Conservation (phyloP, 2,888 invertebrate species). For the Lasius fuliginosus region DNA sequence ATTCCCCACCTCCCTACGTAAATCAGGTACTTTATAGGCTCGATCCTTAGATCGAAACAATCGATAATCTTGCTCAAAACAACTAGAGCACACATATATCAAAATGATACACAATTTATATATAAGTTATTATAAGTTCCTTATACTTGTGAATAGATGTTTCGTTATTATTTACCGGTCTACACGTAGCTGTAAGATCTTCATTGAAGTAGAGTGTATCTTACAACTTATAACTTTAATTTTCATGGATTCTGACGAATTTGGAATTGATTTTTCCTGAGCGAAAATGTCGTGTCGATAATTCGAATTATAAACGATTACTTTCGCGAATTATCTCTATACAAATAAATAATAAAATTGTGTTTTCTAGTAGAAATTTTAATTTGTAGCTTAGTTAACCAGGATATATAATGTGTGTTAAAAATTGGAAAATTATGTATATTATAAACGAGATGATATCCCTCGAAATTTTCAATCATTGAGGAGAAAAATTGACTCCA, state of each 20-base stretch:
- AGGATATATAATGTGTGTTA: not conserved
- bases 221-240: constrained; percentile 1
- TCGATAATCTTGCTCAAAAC: constrained; percentile 24
- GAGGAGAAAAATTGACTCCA: constrained; percentile 4
- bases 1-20: constrained; percentile 81
- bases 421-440: constrained; percentile 13
- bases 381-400: not conserved
- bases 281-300: not conserved
- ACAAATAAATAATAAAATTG: constrained; percentile 1
- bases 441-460: not conserved
- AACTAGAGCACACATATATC: not conserved
- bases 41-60: constrained; percentile 50
- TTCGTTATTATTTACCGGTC: constrained; percentile 31
- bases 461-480: not conserved
- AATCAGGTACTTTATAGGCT: constrained; percentile 83
- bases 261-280: not conserved
- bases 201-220: constrained; percentile 5
- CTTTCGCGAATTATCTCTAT: not conserved
- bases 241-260: not conserved
- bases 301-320: not conserved
- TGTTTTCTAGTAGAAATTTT: not conserved
- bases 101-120: constrained; percentile 7
- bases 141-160: constrained; percentile 5
- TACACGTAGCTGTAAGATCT: constrained; percentile 22
- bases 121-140: constrained; percentile 12